Base-by-base conservation (phyloP, 2,888 invertebrate species). In the Limenitis camilla region DNA sequence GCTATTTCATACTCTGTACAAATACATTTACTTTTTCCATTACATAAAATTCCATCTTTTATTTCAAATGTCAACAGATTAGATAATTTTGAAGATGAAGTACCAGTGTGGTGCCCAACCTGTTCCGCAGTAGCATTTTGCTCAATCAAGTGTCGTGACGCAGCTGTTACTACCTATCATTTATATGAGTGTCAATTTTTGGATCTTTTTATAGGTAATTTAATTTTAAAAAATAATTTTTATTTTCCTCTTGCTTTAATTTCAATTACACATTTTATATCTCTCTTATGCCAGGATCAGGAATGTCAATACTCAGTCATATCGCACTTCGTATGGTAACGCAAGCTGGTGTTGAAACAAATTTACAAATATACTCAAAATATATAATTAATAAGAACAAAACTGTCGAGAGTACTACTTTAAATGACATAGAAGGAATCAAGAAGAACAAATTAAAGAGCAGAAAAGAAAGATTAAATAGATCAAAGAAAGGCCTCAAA, bases 71-170 rank as follows among this genome's bases (percentile, higher is more conserved):
- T 5, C 5, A 33, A 32, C 47, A 83, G 84, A 53, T 54, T 88
- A 49, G 75, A 76, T 58, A 69, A 74, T 30, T 72, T 68, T 54
- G 61, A 66, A 19, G 64, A 74, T 1, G 78, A 87, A 53, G 90
- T 92, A 0, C 92, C 94, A 0, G 80, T 94, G 5, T 92, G 92
- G 60, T 95, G 95, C 65, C 82, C 90, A 0, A 89, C 89, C 8
- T 96, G 95, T 72, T 91, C 93, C 0, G 92, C 91, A 39, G 90
- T 95, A 0, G 94, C 93, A 1, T 96, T 94, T 76, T 96, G 95
- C 71, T 89, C 90, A 1, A 65, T 83, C 1, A 76, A 83, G 47
- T 95, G 95, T 71, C 88, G 91, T 60, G 90, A 92, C 38, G 71
- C 72, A 2, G 94, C 94, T 0, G 65, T 91, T 1, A 71, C 84